Evolutionary conservation across 2,113 vertebrate genomes (phyloP).

Genomic region (Turnix velox): DNA sequence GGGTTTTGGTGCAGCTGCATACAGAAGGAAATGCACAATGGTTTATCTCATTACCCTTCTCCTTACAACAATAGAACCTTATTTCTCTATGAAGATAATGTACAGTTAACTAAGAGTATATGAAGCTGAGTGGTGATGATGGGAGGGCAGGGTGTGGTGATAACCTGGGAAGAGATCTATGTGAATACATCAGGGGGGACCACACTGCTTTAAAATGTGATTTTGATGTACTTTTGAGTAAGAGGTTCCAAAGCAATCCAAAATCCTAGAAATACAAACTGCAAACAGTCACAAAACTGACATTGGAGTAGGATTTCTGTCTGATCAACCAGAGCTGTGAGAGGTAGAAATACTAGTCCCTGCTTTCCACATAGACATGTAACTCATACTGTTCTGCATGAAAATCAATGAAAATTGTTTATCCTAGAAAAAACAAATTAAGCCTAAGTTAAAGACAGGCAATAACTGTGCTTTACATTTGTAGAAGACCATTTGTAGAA

Average conservation of each 20-base stretch:
- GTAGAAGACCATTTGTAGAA: not conserved
- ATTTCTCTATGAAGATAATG: not conserved
- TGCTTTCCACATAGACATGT: too few relatives aligned
- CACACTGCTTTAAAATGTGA: not conserved
- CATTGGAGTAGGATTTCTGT: not conserved
- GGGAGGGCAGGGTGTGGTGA: not conserved
- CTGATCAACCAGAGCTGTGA: not conserved
- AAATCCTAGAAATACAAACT: not conserved
- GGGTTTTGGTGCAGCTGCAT: not conserved
- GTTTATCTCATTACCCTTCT: not conserved
- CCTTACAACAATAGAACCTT: not conserved
- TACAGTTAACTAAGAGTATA: not conserved
- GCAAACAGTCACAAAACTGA: not conserved
- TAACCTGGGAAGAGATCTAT: not conserved
- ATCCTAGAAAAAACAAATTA: not conserved
- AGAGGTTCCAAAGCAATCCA: not conserved
- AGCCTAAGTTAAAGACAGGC: not conserved
- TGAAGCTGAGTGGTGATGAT: not conserved
- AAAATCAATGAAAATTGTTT: slow-evolving; percentile 39
- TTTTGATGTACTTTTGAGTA: not conserved
- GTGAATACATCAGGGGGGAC: not conserved
- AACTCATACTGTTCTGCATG: too few relatives aligned
- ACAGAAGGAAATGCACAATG: not conserved
- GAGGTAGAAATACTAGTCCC: too few relatives aligned
- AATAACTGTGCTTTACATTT: not conserved